Percentiles rank a stretch among this genome's conserved stretches.
Conservation (phyloP, 2,888 invertebrate species). For the Pseudeuparius sepicola region DNA sequence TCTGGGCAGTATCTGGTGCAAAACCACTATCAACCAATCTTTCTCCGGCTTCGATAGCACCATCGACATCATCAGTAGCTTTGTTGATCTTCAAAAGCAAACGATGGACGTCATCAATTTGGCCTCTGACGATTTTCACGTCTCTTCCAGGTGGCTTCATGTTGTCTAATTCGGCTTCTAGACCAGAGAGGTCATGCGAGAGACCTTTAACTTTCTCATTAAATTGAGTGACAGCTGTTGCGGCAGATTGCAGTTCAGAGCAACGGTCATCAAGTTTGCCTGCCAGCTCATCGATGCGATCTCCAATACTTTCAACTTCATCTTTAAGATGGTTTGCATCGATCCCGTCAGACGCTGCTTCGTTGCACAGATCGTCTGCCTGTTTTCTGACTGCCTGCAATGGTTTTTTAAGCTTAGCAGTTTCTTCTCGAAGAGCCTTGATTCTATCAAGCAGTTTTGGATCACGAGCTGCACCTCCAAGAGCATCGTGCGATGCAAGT, state of each 20-base stretch:
- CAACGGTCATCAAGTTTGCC: slow-evolving; percentile 69
- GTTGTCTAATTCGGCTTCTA: slow-evolving; percentile 75
- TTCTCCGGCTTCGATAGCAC: slow-evolving; percentile 64
- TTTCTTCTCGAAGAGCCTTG: slow-evolving; percentile 73
- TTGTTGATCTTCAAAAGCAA: slow-evolving; percentile 58
- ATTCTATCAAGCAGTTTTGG: slow-evolving; percentile 78
- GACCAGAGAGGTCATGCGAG: slow-evolving; percentile 61
- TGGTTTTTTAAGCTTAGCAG: slow-evolving; percentile 66
- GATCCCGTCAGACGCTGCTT: slow-evolving; percentile 64
- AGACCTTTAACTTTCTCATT: slow-evolving; percentile 78
- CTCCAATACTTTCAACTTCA: slow-evolving; percentile 67
- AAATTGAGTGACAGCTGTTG: slow-evolving; percentile 77
- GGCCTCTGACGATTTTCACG: slow-evolving; percentile 69
- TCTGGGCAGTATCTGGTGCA: slow-evolving; percentile 71
- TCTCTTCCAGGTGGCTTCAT: slow-evolving; percentile 85
- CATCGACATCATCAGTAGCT: slow-evolving; percentile 54
- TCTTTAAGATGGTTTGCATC: slow-evolving; percentile 69
- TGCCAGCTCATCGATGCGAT: slow-evolving; percentile 66
- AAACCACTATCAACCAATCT: slow-evolving; percentile 75
- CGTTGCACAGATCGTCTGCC: slow-evolving; percentile 67
- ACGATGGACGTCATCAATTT: slow-evolving; percentile 68
- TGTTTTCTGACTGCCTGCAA: slow-evolving; percentile 45
- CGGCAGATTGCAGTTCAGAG: slow-evolving; percentile 72
- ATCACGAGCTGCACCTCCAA: slow-evolving; percentile 67
- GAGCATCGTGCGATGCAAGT: slow-evolving; percentile 61